phyloP scores from a whole-genome alignment of 2,113 vertebrate genomes.

The Castor canadensis region DNA sequence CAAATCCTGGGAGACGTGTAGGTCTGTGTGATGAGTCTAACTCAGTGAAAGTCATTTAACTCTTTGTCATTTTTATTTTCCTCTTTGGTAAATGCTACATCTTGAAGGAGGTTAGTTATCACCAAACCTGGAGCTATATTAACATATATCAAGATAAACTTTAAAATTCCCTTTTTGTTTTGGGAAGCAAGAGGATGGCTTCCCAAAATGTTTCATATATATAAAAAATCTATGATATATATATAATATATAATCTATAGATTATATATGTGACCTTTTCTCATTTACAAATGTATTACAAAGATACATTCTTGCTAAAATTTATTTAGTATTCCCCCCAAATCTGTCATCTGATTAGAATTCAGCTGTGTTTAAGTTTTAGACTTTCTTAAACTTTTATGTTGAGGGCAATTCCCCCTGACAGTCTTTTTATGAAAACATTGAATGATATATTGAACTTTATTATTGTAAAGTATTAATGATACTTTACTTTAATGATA shows the following conservation, averaged over 20 bases:
- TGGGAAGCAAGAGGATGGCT: neutral
- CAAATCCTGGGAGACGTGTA: neutral
- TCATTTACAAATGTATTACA: neutral
- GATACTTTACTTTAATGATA: neutral
- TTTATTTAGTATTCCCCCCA: neutral
- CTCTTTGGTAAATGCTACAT: neutral
- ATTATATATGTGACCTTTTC: neutral
- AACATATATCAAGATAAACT: neutral
- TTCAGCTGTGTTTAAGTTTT: conserved; percentile 11
- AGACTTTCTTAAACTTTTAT: neutral
- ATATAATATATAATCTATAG: too few relatives aligned
- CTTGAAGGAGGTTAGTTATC: neutral
- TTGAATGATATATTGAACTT: neutral
- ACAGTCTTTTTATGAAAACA: neutral
- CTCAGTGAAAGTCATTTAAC: neutral
- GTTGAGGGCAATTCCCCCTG: neutral
- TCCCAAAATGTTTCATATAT: neutral
- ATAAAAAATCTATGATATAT: too few relatives aligned
- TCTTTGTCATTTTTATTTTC: neutral
- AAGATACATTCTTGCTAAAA: neutral
- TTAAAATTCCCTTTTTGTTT: conserved; percentile 9
- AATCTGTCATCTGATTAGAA: neutral
- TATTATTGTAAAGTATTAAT: neutral
- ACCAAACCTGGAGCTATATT: neutral
- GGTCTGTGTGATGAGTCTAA: neutral